These are phyloP conservation scores for Hemibagrus guttatus DNA, from an alignment of 2,797 vertebrate species.

Conservation along the genomic window DNA sequence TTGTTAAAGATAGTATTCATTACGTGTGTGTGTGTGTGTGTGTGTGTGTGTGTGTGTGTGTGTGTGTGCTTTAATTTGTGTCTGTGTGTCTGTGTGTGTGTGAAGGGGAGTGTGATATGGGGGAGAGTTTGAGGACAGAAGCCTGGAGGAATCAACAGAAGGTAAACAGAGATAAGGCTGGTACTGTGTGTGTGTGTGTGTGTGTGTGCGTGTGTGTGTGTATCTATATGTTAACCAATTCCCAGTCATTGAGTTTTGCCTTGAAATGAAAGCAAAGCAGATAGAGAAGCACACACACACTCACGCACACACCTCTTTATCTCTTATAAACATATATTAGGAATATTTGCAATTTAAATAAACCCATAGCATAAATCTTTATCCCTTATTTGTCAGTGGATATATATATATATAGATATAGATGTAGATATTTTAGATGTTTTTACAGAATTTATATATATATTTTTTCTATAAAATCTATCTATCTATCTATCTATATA, in stretches of 20 bases:
- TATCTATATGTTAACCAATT: conserved; percentile 14
- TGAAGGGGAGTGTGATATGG: conserved; percentile 36
- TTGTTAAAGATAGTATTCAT: background rate
- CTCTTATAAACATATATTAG: conserved; percentile 1
- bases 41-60: conserved; percentile 24
- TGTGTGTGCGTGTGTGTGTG: conserved; percentile 27
- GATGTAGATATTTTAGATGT: too few relatives aligned
- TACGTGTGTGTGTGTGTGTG: background rate
- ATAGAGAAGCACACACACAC: background rate
- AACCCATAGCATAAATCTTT: background rate
- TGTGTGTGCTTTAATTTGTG: conserved; percentile 5
- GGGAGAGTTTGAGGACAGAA: conserved; percentile 67
- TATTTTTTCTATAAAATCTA: too few relatives aligned
- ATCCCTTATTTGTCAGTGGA: background rate
- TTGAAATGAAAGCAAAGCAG: conserved; percentile 26
- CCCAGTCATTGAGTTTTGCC: background rate
- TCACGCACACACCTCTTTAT: background rate
- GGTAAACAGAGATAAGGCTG: conserved; percentile 79
- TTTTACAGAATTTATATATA: too few relatives aligned
- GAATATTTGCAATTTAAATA: conserved; percentile 2
- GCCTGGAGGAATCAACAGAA: conserved; percentile 79
- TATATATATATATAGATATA: too few relatives aligned
- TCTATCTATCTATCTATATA: too few relatives aligned
- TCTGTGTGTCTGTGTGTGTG: conserved; percentile 28
- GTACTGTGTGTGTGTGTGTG: conserved; percentile 36